Evolutionary conservation across 2,888 invertebrate species (phyloP), one percentile per base, ranked within the genome.

Genomic region (Tenthredo amoena): DNA sequence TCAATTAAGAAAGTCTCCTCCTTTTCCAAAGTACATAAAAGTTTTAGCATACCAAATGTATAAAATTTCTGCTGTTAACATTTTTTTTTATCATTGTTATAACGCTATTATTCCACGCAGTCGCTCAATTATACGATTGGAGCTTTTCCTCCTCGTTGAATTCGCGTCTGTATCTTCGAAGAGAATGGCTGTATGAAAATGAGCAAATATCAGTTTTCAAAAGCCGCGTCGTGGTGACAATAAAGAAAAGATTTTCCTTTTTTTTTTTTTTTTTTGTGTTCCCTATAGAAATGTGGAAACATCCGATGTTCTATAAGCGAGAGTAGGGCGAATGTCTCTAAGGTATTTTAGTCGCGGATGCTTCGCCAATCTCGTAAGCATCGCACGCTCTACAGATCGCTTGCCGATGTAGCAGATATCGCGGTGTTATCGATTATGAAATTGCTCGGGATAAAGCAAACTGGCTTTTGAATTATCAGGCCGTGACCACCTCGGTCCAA

Each of bases 361-460:
- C 58, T 15, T 21, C 62, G 7, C 18, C 58, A 21, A 62, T 81
- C 81, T 40, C 47, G 62, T 40, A 81, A 81, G 58, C 81, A 58
- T 31, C 21, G 34, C 55, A 79, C 79, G 79, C 58, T n/a, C 21
- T 31, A 37, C 37, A 62, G 79, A 79, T 79, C 79, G 79, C 37
- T 79, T 79, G 79, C 79, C 58, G 81, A 40, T 81, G 81, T 40
- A 81, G 62, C 58, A 81, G 81, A 81, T 81, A 81, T 81, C 58
- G 62, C 40, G n/a, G 81, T 81, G 81, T 81, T 81, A 81, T 81
- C 81, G 81, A 81, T 81, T 81, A 81, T 81, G 81, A 81, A 81
- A 81, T 81, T 81, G 81, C 58, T 62, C 62, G 21, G 81, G 58
- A 81, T 81, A 62, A 81, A 81, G 81, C 21, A 50, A 81, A 81